These are phyloP conservation scores for Salminus brasiliensis DNA, from an alignment of 2,113 vertebrate species.

Conservation along the genomic window DNA sequence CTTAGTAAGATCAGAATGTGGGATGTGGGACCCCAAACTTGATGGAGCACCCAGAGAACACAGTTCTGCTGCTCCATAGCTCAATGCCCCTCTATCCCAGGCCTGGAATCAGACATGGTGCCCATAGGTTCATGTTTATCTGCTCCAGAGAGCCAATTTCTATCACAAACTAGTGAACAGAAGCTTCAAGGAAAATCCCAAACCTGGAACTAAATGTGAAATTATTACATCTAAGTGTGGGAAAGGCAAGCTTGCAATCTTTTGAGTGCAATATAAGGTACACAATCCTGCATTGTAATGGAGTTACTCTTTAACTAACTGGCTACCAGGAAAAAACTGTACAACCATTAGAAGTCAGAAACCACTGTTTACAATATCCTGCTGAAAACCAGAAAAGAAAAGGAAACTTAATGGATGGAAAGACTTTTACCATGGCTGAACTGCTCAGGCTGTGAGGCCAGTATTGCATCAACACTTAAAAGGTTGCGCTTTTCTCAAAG, in stretches of 20 bases:
- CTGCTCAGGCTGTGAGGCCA: neutral
- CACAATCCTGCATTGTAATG: neutral
- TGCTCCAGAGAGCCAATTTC: too few relatives aligned
- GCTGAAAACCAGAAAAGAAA: neutral
- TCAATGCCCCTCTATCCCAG: too few relatives aligned
- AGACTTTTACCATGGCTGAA: neutral
- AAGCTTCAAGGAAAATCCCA: neutral
- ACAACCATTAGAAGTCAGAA: neutral
- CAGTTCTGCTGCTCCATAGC: too few relatives aligned
- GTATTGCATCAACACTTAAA: neutral
- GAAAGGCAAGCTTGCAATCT: neutral
- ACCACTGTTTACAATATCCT: neutral
- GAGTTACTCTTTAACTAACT: neutral
- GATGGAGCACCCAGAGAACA: too few relatives aligned
- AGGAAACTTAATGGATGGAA: neutral
- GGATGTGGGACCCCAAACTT: too few relatives aligned
- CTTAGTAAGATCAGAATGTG: too few relatives aligned
- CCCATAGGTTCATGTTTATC: neutral
- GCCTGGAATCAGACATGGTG: too few relatives aligned
- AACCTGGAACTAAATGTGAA: too few relatives aligned
- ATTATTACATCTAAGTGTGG: neutral
- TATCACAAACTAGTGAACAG: neutral
- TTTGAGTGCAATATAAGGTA: neutral
- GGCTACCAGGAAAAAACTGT: neutral
- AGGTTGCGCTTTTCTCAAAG: too few relatives aligned